Percentiles rank a stretch among this genome's conserved stretches.
phyloP scores from a whole-genome alignment of 2,113 vertebrate genomes.

The Syrrhaptes paradoxus region DNA sequence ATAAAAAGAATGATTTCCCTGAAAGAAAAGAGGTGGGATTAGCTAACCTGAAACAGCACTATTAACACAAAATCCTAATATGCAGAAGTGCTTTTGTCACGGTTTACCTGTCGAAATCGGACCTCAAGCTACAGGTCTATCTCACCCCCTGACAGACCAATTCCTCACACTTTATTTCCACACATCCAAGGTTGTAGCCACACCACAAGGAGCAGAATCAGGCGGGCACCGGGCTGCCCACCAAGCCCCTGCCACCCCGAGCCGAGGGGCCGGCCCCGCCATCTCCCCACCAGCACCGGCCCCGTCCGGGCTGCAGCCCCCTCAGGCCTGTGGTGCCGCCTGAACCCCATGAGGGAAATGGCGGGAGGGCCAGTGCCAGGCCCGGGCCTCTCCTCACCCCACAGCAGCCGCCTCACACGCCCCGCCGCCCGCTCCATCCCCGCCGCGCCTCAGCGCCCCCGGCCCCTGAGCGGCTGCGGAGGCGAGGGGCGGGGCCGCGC shows the following conservation, averaged over 20 bases:
- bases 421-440: too few species aligned
- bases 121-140: neutral
- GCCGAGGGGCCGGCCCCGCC: fast-evolving
- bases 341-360: fast-evolving
- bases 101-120: neutral
- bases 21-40: neutral
- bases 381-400: neutral
- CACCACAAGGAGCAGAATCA: fast-evolving
- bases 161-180: neutral
- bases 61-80: neutral
- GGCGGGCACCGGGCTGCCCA: neutral
- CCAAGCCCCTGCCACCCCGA: fast-evolving
- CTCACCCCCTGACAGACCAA: neutral
- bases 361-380: too few species aligned
- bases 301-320: neutral
- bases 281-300: neutral
- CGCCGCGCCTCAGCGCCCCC: too few species aligned
- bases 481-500: neutral
- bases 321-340: neutral
- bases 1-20: neutral
- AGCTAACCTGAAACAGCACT: neutral
- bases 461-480: too few species aligned
- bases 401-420: neutral
- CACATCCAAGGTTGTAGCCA: neutral
- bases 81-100: neutral